These are phyloP conservation scores for Palythoa grandis DNA, from an alignment of 92 coral and sea anemone genomes.

Conservation along the genomic window DNA sequence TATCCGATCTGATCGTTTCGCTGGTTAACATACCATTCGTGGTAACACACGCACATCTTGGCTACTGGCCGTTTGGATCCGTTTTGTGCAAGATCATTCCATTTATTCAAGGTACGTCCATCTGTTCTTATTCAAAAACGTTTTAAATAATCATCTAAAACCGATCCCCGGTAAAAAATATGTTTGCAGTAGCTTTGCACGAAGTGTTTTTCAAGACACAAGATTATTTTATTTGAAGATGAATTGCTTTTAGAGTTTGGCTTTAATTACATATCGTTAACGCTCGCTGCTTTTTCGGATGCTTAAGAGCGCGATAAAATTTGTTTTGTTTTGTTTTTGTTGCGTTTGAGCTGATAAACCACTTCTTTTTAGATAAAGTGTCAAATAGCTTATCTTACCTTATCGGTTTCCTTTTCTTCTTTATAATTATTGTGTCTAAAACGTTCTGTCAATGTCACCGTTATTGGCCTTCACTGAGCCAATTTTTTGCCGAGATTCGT, in stretches of 20 bases:
- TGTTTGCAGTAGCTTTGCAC: background rate
- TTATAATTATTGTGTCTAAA: background rate
- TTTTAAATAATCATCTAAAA: background rate
- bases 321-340: background rate
- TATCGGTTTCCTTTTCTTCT: background rate
- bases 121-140: background rate
- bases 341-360: background rate
- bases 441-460: background rate
- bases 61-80: conserved; percentile 86
- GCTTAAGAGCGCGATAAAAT: background rate
- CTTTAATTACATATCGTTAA: background rate
- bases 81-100: conserved; percentile 75
- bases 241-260: background rate
- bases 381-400: background rate
- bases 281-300: background rate
- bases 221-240: background rate
- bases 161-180: background rate
- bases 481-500: background rate
- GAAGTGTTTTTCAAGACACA: background rate
- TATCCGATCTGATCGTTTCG: conserved; percentile 74
- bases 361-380: background rate
- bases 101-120: conserved; percentile 69
- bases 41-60: conserved; percentile 68
- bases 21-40: conserved; percentile 77
- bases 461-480: background rate